These are phyloP conservation scores for Andrena chrysosceles DNA, from an alignment of 2,888 invertebrate species.

Conservation along the genomic window DNA sequence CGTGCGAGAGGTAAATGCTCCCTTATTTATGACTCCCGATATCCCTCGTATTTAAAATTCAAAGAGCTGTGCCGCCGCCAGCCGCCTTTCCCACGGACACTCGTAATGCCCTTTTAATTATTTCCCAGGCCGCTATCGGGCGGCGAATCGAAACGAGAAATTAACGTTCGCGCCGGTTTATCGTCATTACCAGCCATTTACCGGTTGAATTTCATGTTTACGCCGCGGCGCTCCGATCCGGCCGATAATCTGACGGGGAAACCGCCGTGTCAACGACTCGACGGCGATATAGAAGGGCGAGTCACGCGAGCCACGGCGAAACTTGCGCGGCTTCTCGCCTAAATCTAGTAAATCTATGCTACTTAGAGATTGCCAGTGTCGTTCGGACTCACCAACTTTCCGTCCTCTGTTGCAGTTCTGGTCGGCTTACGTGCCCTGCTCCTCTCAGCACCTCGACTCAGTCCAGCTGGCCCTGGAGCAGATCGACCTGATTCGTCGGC, in stretches of 20 bases:
- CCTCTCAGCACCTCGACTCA: constrained; percentile 86
- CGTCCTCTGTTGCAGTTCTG: constrained; percentile 85
- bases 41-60: constrained; percentile 66
- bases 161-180: constrained; percentile 15
- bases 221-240: not conserved
- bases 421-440: constrained; percentile 87
- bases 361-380: not conserved
- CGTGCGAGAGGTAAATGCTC: constrained; percentile 42
- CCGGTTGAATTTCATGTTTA: not conserved
- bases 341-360: not conserved
- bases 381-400: constrained; percentile 25
- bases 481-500: constrained; percentile 87
- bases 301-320: not conserved
- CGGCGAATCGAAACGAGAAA: constrained; percentile 40
- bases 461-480: constrained; percentile 87
- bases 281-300: not conserved
- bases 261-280: not conserved
- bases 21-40: constrained; percentile 66
- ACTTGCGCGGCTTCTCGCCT: not conserved
- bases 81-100: constrained; percentile 6
- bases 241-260: constrained; percentile 4
- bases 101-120: constrained; percentile 58
- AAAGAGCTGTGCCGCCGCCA: constrained; percentile 45
- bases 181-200: not conserved
- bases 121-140: constrained; percentile 41